These are phyloP conservation scores for Drosophila tripunctata DNA, from an alignment of 2,888 invertebrate genomes.

Conservation along the genomic window DNA sequence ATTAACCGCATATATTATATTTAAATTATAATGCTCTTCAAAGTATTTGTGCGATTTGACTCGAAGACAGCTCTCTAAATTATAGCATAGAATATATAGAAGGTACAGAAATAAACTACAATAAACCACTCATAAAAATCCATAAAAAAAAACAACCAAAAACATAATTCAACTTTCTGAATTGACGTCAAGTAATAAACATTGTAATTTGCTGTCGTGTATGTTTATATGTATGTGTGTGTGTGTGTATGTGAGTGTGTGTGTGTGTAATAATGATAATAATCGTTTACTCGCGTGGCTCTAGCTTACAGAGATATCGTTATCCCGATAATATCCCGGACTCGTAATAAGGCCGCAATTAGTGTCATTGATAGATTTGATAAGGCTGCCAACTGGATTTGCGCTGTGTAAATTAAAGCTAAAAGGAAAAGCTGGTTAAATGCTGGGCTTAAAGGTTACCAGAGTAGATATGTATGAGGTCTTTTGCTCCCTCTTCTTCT, in stretches of 20 bases:
- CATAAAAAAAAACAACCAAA: conserved; percentile 31
- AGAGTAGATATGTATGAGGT: background rate
- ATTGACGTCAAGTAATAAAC: conserved; percentile 19
- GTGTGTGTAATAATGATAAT: conserved; percentile 42
- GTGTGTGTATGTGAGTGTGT: background rate
- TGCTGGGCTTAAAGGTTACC: background rate
- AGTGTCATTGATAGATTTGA: conserved; percentile 66
- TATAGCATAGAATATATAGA: background rate
- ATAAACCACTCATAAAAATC: conserved; percentile 38
- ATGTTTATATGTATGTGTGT: conserved; percentile 1
- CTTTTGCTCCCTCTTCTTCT: background rate
- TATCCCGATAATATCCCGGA: conserved; percentile 25
- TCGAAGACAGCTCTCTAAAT: background rate
- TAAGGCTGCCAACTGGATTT: conserved; percentile 39
- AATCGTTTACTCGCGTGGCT: conserved; percentile 68
- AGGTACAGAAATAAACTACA: background rate
- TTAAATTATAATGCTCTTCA: no score
- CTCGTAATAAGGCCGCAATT: conserved; percentile 69
- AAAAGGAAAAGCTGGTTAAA: conserved; percentile 22
- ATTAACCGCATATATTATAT: no score
- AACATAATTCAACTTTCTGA: conserved; percentile 21
- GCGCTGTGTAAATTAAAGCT: conserved; percentile 40
- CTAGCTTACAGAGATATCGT: conserved; percentile 1
- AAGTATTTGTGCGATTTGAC: no score
- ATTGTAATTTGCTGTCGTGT: conserved; percentile 10